Base-by-base conservation (phyloP, 2,113 vertebrate species). In the Oplegnathus fasciatus region DNA sequence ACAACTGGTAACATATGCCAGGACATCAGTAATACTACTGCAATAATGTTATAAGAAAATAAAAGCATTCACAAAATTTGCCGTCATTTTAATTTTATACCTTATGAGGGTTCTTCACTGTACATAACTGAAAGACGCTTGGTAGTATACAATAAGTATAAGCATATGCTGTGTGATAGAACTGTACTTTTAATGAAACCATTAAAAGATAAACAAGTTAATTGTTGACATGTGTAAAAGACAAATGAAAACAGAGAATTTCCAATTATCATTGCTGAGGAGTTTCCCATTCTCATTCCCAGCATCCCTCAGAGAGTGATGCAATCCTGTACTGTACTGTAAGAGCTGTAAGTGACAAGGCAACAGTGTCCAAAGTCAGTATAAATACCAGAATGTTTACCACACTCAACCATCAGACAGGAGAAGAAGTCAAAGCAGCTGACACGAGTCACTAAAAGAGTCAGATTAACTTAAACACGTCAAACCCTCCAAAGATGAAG, bases 401-500 rank as follows among this genome's bases (percentile, higher is more conserved):
- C 55, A n/a, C 22, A 40, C 15, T 61, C 32, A 75, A 8, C 20
- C 50, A 75, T 80, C 52, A 77, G 60, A 67, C 58, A 75, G n/a
- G n/a, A n/a, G 17, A 18, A 61, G 18, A 57, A 75, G 0, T 24
- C 37, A 50, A 6, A 54, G 2, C 32, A 78, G 15, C 26, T 30
- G 44, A 74, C 34, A 52, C 67, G 40, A 79, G 3, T 44, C 50
- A 57, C 34, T 40, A 70, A 30, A 37, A 57, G 17, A 61, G 20
- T 55, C 30, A 0, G 62, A 37, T n/a, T n/a, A 54, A 81, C 24
- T 54, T 2, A 30, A 74, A 9, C 15, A 44, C 37, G n/a, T 46
- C 42, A 44, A 32, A 32, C 6, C 9, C 37, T 80, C 61, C 17
- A 1, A 76, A 76, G 8, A 90, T 88, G 86, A 91, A 80, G 85